Conservation (phyloP, 2,113 vertebrate genomes). For the Pontoporia blainvillei region DNA sequence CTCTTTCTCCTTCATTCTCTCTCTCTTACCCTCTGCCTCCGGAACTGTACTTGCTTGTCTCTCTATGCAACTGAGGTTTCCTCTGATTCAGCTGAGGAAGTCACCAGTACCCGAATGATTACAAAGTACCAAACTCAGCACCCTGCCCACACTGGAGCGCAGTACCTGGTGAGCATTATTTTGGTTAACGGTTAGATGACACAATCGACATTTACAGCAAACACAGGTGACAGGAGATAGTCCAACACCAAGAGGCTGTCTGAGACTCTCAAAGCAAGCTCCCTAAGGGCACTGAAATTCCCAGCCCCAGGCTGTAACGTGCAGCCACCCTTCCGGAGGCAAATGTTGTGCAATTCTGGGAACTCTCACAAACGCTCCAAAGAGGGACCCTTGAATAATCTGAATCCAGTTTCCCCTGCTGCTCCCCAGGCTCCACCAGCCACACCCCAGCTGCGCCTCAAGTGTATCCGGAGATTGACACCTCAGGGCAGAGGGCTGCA, state of each 20-base stretch:
- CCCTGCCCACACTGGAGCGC: accelerated
- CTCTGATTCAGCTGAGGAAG: background rate
- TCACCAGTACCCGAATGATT: background rate
- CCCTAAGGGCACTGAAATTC: background rate
- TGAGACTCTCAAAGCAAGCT: background rate
- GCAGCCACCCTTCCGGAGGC: background rate
- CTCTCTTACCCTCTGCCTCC: background rate
- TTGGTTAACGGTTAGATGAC: background rate
- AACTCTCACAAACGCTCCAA: background rate
- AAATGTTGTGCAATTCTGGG: background rate
- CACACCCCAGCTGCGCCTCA: background rate
- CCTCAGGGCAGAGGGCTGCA: background rate
- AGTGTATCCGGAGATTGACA: background rate
- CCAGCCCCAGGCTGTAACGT: accelerated
- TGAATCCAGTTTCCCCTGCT: background rate
- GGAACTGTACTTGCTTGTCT: background rate
- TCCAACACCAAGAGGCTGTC: accelerated
- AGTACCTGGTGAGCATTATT: background rate
- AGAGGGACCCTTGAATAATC: background rate
- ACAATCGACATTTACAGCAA: background rate
- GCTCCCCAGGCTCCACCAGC: background rate
- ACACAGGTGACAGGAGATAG: background rate
- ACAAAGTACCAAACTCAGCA: background rate
- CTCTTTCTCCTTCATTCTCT: background rate
- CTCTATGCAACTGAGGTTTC: background rate